Percentiles rank a stretch among this genome's conserved stretches.
Evolutionary conservation across 2,888 invertebrate genomes (phyloP).

Genomic region (Agrotis puta): DNA sequence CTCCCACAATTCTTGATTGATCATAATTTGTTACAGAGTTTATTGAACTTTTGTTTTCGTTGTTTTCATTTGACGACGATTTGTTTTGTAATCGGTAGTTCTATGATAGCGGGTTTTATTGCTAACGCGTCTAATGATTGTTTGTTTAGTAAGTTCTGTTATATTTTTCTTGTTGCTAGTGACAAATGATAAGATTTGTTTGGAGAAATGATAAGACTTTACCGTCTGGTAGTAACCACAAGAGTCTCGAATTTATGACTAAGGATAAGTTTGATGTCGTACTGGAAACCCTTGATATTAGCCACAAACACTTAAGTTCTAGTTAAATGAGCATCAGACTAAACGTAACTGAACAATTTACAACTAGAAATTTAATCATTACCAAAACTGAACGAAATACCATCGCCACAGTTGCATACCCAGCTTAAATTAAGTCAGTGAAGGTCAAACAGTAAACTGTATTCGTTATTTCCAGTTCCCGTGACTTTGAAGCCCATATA

Average conservation of each 20-base stretch:
- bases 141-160: slow-evolving; percentile 15
- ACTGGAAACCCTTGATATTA: too few relatives aligned
- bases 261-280: too few relatives aligned
- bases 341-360: neutral
- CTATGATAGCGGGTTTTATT: slow-evolving; percentile 32
- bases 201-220: too few relatives aligned
- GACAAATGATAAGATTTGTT: too few relatives aligned
- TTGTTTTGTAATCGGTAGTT: slow-evolving; percentile 33
- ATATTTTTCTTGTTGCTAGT: neutral
- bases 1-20: slow-evolving; percentile 54
- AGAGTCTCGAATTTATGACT: too few relatives aligned
- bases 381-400: slow-evolving; percentile 5
- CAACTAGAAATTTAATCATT: neutral
- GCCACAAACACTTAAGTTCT: too few relatives aligned
- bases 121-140: slow-evolving; percentile 3
- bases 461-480: slow-evolving; percentile 85
- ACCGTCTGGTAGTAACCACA: too few relatives aligned
- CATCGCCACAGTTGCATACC: slow-evolving; percentile 3
- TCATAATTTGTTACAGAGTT: slow-evolving; percentile 59
- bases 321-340: neutral
- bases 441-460: slow-evolving; percentile 45
- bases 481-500: slow-evolving; percentile 91
- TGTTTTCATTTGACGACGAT: slow-evolving; percentile 35
- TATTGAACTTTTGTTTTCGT: slow-evolving; percentile 59
- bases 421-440: slow-evolving; percentile 21